Percentiles rank a stretch among this genome's conserved stretches.
These are phyloP conservation scores for Schizaphis graminum DNA, from an alignment of 2,888 invertebrate genomes.

Conservation along the genomic window DNA sequence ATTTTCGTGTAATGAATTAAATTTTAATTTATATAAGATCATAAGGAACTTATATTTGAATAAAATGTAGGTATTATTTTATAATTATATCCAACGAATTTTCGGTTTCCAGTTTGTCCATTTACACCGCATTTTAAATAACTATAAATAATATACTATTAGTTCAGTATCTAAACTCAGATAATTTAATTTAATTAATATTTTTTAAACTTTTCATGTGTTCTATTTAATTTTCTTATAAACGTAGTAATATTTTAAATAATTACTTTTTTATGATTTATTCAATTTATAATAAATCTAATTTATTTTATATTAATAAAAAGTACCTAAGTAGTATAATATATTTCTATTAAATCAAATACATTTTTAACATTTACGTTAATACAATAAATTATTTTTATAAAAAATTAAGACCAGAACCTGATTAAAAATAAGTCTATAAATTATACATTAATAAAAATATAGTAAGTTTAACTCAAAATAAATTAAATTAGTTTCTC, in stretches of 20 bases:
- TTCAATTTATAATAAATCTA: background rate
- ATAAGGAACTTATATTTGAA: background rate
- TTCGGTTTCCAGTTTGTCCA: background rate
- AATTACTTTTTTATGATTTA: background rate
- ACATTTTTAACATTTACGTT: background rate
- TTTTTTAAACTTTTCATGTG: background rate
- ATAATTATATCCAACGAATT: background rate
- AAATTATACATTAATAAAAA: background rate
- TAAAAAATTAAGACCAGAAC: background rate
- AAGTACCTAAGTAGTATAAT: background rate
- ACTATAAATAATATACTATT: background rate
- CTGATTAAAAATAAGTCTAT: background rate
- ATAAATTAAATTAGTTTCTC: background rate
- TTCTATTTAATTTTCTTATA: background rate
- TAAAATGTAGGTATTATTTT: background rate
- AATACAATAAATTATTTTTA: background rate
- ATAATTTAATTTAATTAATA: background rate
- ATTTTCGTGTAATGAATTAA: background rate
- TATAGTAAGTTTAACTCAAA: background rate
- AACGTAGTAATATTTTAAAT: background rate
- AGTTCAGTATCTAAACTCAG: background rate
- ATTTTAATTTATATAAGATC: background rate
- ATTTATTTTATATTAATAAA: background rate
- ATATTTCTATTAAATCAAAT: background rate
- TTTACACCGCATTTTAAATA: background rate